phyloP scores from a whole-genome alignment of 2,113 vertebrate species.

The Actenoides lindsayi region DNA sequence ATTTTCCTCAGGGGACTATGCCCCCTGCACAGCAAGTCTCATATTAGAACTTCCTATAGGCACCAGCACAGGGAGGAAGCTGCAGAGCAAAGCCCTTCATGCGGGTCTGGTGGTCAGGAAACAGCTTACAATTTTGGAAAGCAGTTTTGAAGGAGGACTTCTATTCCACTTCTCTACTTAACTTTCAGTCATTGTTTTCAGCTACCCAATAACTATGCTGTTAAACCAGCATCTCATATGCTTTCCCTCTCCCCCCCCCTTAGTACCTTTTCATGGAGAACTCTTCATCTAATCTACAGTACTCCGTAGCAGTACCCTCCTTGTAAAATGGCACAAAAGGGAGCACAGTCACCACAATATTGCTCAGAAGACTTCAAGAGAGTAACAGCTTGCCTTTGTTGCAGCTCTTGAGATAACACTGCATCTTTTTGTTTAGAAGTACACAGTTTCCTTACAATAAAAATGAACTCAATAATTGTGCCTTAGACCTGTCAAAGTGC shows the following conservation, averaged over 20 bases:
- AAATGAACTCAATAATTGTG: neutral
- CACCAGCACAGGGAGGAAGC: accelerated
- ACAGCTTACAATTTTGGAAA: neutral
- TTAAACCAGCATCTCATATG: neutral
- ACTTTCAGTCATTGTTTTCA: neutral
- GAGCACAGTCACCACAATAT: neutral
- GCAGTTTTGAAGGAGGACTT: neutral
- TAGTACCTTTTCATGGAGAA: neutral
- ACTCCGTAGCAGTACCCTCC: neutral
- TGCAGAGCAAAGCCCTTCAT: neutral
- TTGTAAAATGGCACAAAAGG: neutral
- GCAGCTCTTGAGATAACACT: neutral
- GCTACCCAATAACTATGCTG: neutral
- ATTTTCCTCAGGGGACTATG: neutral
- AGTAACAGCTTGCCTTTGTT: neutral
- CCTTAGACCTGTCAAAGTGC: neutral
- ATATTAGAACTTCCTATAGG: neutral
- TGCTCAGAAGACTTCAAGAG: neutral
- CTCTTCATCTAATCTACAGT: neutral
- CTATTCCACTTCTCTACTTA: neutral
- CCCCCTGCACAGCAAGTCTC: neutral
- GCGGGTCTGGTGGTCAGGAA: neutral
- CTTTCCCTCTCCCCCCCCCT: no score
- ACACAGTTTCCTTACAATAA: neutral
- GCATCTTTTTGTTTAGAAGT: neutral